phyloP scores from a whole-genome alignment of 2,888 invertebrate species.

The Syrphus vitripennis region DNA sequence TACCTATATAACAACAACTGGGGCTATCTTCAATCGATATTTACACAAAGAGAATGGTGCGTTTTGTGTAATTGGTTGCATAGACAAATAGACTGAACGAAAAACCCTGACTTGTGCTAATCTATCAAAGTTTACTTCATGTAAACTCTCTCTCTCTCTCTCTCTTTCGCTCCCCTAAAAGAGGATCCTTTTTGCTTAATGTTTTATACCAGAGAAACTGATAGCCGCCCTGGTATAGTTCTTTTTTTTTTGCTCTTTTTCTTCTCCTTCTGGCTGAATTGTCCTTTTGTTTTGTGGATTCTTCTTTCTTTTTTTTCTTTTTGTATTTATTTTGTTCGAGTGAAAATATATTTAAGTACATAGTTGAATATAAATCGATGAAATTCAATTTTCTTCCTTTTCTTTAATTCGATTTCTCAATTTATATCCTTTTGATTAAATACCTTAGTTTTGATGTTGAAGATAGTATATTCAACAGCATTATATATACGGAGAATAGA shows the following conservation, averaged over 20 bases:
- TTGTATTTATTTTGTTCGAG: too few relatives aligned
- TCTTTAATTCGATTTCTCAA: conserved; percentile 59
- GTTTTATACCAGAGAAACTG: not conserved
- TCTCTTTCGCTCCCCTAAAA: not conserved
- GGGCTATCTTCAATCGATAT: not conserved
- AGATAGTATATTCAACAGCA: not conserved
- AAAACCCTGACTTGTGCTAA: conserved; percentile 21
- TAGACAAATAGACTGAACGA: conserved; percentile 12
- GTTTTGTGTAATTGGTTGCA: conserved; percentile 17
- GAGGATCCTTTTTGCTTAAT: not conserved
- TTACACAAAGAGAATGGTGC: conserved; percentile 9
- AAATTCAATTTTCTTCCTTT: conserved; percentile 27
- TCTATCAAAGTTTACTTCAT: conserved; percentile 23
- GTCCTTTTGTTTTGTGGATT: conserved; percentile 1
- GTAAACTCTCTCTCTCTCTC: not conserved
- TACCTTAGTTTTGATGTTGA: conserved; percentile 18
- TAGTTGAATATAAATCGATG: conserved; percentile 33
- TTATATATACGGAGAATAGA: too few relatives aligned
- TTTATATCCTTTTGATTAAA: conserved; percentile 63
- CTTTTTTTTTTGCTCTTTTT: not conserved
- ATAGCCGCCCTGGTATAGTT: not conserved
- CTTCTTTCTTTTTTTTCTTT: not conserved
- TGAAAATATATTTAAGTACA: too few relatives aligned
- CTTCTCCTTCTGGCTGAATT: not conserved
- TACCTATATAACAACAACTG: too few relatives aligned